phyloP scores from a whole-genome alignment of 2,797 vertebrate genomes.

The Cossypha niveicapilla region DNA sequence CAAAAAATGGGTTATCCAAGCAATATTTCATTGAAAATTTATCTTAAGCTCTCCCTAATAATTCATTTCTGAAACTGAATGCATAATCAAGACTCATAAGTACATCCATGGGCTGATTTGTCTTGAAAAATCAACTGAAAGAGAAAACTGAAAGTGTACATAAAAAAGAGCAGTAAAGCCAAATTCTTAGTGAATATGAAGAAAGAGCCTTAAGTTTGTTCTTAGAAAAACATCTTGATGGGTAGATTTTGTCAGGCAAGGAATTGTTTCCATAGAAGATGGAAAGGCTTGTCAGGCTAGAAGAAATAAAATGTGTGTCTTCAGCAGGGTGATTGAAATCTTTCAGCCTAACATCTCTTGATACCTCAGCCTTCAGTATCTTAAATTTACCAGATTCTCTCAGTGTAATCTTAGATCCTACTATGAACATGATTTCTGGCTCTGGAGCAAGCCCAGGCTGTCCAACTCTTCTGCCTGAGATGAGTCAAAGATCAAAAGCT shows the following conservation, averaged over 20 bases:
- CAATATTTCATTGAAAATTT: background rate
- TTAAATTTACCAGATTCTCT: background rate
- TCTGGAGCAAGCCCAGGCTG: background rate
- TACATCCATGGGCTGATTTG: background rate
- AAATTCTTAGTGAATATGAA: background rate
- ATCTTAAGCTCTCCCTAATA: background rate
- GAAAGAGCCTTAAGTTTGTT: background rate
- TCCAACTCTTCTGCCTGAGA: background rate
- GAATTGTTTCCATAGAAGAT: background rate
- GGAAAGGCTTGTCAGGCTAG: background rate
- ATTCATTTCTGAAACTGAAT: background rate
- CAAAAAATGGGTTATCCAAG: background rate
- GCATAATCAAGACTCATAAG: background rate
- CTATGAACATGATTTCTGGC: background rate
- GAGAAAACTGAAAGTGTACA: background rate
- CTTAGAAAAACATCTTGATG: background rate
- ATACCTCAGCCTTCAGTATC: background rate
- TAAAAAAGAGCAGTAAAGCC: background rate
- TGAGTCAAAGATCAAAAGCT: background rate
- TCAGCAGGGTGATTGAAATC: background rate
- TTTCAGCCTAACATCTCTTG: background rate
- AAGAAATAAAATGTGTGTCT: background rate
- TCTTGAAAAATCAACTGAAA: background rate
- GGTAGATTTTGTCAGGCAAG: background rate
- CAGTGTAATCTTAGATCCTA: background rate